Percentiles rank a stretch among this genome's conserved stretches.
phyloP scores from a whole-genome alignment of 2,888 invertebrate species.

The Exocentrus adspersus region DNA sequence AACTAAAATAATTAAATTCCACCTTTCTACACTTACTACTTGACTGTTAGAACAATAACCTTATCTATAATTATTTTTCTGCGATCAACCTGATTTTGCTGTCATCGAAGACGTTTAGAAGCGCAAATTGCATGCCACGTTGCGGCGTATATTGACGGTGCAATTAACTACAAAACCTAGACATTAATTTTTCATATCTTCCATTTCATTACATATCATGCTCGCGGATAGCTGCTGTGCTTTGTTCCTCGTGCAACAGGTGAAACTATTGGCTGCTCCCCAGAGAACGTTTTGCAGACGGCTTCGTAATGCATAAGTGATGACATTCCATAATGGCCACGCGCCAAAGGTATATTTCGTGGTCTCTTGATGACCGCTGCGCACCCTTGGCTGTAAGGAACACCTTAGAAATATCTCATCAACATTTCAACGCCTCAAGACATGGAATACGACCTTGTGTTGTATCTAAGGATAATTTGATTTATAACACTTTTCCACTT shows the following conservation, averaged over 20 bases:
- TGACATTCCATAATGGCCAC: conserved; percentile 64
- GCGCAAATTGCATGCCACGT: not conserved
- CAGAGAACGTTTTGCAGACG: conserved; percentile 67
- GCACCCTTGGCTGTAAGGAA: conserved; percentile 30
- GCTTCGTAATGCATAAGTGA: conserved; percentile 70
- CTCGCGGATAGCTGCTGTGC: conserved; percentile 7
- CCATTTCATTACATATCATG: conserved; percentile 12
- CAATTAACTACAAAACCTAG: not conserved
- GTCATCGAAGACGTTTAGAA: too few relatives aligned
- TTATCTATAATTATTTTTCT: too few relatives aligned
- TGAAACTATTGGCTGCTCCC: conserved; percentile 60
- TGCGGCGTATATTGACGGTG: not conserved
- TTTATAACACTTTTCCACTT: conserved; percentile 26
- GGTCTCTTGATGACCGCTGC: conserved; percentile 43
- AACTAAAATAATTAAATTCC: too few relatives aligned
- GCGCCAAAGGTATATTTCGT: conserved; percentile 46
- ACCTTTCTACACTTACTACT: too few relatives aligned
- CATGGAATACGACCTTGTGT: conserved; percentile 9
- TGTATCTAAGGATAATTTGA: conserved; percentile 34
- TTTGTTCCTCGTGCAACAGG: conserved; percentile 58
- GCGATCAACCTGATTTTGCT: too few relatives aligned
- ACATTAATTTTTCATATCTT: conserved; percentile 9
- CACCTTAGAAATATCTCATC: conserved; percentile 33
- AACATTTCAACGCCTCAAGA: conserved; percentile 33
- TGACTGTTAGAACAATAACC: too few relatives aligned